Evolutionary conservation across 2,113 vertebrate species (phyloP), one percentile per base, ranked within the genome.

Genomic region (Oreochromis spilurus): DNA sequence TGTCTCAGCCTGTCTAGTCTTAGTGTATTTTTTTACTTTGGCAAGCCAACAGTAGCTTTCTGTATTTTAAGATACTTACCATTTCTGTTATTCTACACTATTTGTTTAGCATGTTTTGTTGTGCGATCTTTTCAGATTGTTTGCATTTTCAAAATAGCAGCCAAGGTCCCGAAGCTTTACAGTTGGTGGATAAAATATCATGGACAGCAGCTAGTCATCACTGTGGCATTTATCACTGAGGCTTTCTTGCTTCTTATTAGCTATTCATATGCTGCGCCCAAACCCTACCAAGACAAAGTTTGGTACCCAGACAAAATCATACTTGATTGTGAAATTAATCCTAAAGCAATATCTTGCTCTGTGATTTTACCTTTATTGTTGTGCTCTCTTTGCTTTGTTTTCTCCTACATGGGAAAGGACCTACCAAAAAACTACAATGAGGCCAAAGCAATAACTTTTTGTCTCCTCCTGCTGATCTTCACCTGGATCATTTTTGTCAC

Each of bases 371-470:
- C 93, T 4, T 17, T 75, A 5, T 77, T 90, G 9, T 92, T 98
- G 24, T 91, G 95, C 2, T 29, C 26, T 34, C 79, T 96, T 29
- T 97, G 97, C 91, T 98, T 98, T 17, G 78, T 82, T 72, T 97
- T 97, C 89, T 97, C 97, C 87, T 98, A 98, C 92, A 94, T 96
- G 95, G 97, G 97, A 52, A 98, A 97, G 62, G 97, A 97, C 80
- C 97, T 98, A 7, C 98, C 98, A 1, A 97, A 97, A 88, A 97
- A 97, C 89, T 98, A 98, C 93, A 98, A 96, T 2, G 98, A 98
- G 87, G 97, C 98, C 83, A 98, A 98, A 93, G 95, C 96, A 19
- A 96, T 98, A 84, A 97, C 98, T 1, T 97, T 97, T 90, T 96
- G 97, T 86, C 93, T 98, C 40, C 93, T 98, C 14, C 90, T 98